Base-by-base conservation (phyloP, 2,888 invertebrate species). In the Fragum fragum region DNA sequence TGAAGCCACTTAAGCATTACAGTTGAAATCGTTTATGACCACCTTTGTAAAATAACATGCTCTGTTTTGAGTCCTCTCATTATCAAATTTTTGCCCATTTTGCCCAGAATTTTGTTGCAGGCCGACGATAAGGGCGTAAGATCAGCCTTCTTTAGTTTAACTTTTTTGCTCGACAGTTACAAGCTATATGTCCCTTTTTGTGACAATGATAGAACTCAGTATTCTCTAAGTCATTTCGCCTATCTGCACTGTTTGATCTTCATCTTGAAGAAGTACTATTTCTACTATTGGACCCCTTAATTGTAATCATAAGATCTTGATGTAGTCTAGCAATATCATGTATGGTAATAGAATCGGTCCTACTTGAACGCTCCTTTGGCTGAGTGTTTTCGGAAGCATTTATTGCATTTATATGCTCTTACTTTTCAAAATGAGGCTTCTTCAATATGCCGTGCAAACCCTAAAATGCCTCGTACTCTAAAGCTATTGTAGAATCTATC, bases 401-500 rank as follows among this genome's bases (percentile, higher is more conserved):
- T 23, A 57, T 21, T 21, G 26, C 69, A n/a, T 59, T 74, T 69
- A 74, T 77, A 18, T 79, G 74, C 21, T 76, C 79, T 57, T 70
- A 79, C 73, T 85, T 79, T n/a, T 73, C 68, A 16, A 79, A 81
- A n/a, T n/a, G n/a, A n/a, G n/a, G n/a, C n/a, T n/a, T n/a, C n/a
- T n/a, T n/a, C n/a, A n/a, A n/a, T n/a, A n/a, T n/a, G n/a, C n/a
- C n/a, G n/a, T n/a, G n/a, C n/a, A n/a, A n/a, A n/a, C n/a, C n/a
- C n/a, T n/a, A n/a, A n/a, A n/a, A n/a, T n/a, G n/a, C n/a, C n/a
- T n/a, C n/a, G n/a, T n/a, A n/a, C n/a, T n/a, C n/a, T 18, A 73
- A 66, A n/a, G 73, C 63, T 23, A 84, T 76, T 6, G 80, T 78
- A 9, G 69, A 32, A 32, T 84, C 79, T 16, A 84, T 55, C n/a